Percentiles rank a stretch among this genome's conserved stretches.
phyloP scores from a whole-genome alignment of 2,888 invertebrate species.

The Halictus quadricinctus region DNA sequence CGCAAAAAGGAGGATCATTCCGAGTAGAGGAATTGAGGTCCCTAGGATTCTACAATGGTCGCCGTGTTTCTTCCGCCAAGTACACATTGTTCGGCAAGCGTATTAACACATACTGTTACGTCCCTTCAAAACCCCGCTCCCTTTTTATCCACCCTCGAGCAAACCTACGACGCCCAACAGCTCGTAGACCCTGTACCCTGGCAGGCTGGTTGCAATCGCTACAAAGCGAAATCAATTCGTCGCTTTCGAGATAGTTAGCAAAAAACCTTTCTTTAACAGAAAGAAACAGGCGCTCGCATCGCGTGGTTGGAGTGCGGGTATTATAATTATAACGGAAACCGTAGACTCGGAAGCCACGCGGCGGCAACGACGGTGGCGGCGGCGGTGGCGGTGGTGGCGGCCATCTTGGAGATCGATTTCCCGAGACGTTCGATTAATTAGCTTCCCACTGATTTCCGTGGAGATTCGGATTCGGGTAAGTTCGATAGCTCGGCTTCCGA shows the following conservation, averaged over 20 bases:
- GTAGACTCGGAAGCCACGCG: not conserved
- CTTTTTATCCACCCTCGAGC: conserved; percentile 42
- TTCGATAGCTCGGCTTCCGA: conserved; percentile 31
- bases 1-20: not conserved
- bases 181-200: conserved; percentile 12
- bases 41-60: conserved; percentile 12
- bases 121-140: conserved; percentile 74
- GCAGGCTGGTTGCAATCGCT: conserved; percentile 65
- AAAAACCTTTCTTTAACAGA: conserved; percentile 47
- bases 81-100: conserved; percentile 63
- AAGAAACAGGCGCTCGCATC: conserved; percentile 50
- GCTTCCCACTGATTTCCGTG: not conserved
- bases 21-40: not conserved
- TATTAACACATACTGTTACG: conserved; percentile 46
- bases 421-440: not conserved
- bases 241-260: conserved; percentile 36
- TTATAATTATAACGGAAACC: not conserved
- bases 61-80: conserved; percentile 21
- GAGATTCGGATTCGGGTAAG: not conserved
- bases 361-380: not conserved
- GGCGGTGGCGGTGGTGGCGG: too few species aligned
- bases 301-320: conserved; percentile 10
- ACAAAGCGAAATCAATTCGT: conserved; percentile 73
- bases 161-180: conserved; percentile 4
- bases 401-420: not conserved